Base-by-base conservation (phyloP, 2,113 vertebrate genomes). In the Alexandromys fortis region DNA sequence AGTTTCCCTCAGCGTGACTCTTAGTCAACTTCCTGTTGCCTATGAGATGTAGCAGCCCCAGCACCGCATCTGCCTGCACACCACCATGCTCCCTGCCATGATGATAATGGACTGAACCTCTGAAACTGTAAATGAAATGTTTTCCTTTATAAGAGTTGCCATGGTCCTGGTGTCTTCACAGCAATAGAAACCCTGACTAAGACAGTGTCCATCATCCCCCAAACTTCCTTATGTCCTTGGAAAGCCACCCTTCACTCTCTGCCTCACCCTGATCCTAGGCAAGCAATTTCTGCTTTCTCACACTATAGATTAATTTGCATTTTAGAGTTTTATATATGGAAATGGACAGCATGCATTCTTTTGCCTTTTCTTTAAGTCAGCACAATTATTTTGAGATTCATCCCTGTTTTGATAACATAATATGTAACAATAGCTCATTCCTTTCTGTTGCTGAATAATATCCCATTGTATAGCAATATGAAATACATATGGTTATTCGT, bases 221-320 rank as follows among this genome's bases (percentile, higher is more conserved):
- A 75, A 93, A 78, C 63, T 87, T 70, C 90, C 68, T 24, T 38
- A 24, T 63, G 28, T 42, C 26, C 47, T n/a, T 70, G 24, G 13
- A 24, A 81, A 68, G 73, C 65, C 72, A 67, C 14, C 45, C 28
- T 55, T 94, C 52, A 42, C 26, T 42, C 19, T 7, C 19, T 3
- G 10, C 6, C 17, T 38, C 19, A 33, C 26, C 26, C 68, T 28
- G 67, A 86, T 94, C 21, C 96, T 93, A 97, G 83, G 92, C 55
- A 93, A 91, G 65, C 63, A 52, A 73, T 58, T 63, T 94, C 92
- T 94, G 38, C 83, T 90, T 96, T 94, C 67, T 73, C 38, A 92
- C 68, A n/a, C 35, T 76, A 83, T 83, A 94, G 82, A 72, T 94
- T 86, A 92, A 86, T 96, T 89, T 96, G 65, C 83, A 89, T 92